Evolutionary conservation across 35 echinoderm and acorn worm genomes (phyloP), one percentile per base, ranked within the genome.

Genomic region (Holothuria glaberrima): DNA sequence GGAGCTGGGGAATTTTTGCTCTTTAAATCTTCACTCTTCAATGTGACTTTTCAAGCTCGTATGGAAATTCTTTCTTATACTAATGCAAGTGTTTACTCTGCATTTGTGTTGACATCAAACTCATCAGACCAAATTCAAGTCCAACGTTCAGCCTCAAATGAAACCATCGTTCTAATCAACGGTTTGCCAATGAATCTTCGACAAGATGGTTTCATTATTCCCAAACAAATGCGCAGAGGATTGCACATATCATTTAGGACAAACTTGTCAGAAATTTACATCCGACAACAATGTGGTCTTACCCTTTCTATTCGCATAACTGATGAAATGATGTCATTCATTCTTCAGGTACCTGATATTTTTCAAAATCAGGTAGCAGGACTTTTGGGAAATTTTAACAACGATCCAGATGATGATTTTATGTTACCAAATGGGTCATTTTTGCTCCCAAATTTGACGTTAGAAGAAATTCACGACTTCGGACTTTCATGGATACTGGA

Each of bases 381-480:
- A 28, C 82, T 94, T 28, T 86, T 94, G 22, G 92, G 92, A 20
- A 94, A 94, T 83, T 76, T 94, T 16, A 94, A 94, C 34, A 88
- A 75, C 6, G 38, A 90, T 64, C 88, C 92, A 65, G 71, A 86
- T 5, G 92, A 94, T 33, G 92, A 94, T 48, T 86, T 90, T 46
- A 75, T 60, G 31, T 31, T 75, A n/a, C 92, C 63, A 73, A 73
- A 83, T 83, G 92, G 92, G 17, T 26, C 32, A 6, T 66, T 88
- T 48, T 30, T 89, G 19, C 25, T 58, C 16, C 60, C 61, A 16
- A 82, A 69, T 28, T 82, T 87, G 4, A 75, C 86, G 13, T 16
- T 93, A 9, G 27, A 89, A 58, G 68, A 67, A 86, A 59, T 94
- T 17, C 92, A 94, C 29, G 72, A 90, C 27, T 94, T 82, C 80